phyloP scores from a whole-genome alignment of 2,888 invertebrate species.

The Xestia rhomboidea region DNA sequence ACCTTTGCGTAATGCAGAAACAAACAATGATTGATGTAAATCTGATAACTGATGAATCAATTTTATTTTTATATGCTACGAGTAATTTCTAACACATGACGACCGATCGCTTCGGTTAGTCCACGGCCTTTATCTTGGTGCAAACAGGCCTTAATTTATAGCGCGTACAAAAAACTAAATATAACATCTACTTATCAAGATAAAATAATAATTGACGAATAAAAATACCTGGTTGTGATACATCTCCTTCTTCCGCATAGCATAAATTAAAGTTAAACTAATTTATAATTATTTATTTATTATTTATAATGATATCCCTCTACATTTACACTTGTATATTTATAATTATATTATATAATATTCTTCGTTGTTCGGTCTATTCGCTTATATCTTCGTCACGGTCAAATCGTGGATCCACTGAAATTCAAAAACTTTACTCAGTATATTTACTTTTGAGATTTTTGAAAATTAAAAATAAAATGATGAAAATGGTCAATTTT shows the following conservation, averaged over 20 bases:
- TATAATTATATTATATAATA: slow-evolving; percentile 38
- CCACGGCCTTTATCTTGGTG: neutral
- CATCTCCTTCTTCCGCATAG: slow-evolving; percentile 90
- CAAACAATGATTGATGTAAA: neutral
- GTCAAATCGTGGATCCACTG: slow-evolving; percentile 65
- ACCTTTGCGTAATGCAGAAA: neutral
- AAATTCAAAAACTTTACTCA: slow-evolving; percentile 71
- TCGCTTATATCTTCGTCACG: slow-evolving; percentile 57
- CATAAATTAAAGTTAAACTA: slow-evolving; percentile 66
- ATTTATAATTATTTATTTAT: slow-evolving; percentile 52
- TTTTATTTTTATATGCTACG: too few species aligned
- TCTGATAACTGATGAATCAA: too few species aligned
- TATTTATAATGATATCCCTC: slow-evolving; percentile 40
- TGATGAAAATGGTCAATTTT: slow-evolving; percentile 22
- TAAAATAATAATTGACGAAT: slow-evolving; percentile 6
- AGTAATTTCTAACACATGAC: too few species aligned
- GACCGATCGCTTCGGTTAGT: neutral
- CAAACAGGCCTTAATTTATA: neutral
- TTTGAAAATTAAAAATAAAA: slow-evolving; percentile 19
- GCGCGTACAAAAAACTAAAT: neutral
- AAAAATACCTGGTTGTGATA: slow-evolving; percentile 91
- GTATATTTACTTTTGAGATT: neutral
- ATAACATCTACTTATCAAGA: neutral
- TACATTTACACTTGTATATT: slow-evolving; percentile 41
- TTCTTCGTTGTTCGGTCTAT: slow-evolving; percentile 56